Evolutionary conservation across 2,113 vertebrate genomes (phyloP).

Genomic region (Tragelaphus scriptus): DNA sequence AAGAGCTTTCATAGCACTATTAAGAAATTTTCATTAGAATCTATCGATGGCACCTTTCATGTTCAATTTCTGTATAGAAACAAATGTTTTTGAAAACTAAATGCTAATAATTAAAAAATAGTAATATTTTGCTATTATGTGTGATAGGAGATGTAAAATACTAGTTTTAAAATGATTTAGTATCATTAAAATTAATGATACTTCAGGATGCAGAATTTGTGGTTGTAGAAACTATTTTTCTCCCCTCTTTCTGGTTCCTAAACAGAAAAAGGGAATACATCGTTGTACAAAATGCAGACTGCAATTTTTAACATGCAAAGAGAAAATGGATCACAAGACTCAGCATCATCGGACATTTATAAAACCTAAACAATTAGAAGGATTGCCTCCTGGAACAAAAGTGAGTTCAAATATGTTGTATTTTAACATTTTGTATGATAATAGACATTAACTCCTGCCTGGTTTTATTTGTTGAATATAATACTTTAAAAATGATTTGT

Average conservation of each 20-base stretch:
- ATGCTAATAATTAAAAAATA: background rate
- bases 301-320: conserved; percentile 96
- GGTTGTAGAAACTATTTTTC: background rate
- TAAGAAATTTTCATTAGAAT: conserved; percentile 19
- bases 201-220: background rate
- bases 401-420: conserved; percentile 73
- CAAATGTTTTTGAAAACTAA: conserved; percentile 6
- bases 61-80: background rate
- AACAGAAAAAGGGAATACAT: conserved; percentile 95
- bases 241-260: conserved; percentile 25
- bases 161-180: background rate
- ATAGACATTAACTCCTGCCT: conserved; percentile 8
- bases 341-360: conserved; percentile 94
- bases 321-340: conserved; percentile 94
- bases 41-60: background rate
- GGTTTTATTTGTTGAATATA: background rate
- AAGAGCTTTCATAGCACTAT: background rate
- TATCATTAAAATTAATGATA: background rate
- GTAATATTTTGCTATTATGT: background rate
- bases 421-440: conserved; percentile 24
- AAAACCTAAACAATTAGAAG: conserved; percentile 94
- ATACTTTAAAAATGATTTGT: background rate
- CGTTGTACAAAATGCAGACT: conserved; percentile 96
- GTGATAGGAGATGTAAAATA: background rate
- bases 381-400: conserved; percentile 97